Evolutionary conservation across 2,888 invertebrate species (phyloP).

Genomic region (Drosophila neutralis): DNA sequence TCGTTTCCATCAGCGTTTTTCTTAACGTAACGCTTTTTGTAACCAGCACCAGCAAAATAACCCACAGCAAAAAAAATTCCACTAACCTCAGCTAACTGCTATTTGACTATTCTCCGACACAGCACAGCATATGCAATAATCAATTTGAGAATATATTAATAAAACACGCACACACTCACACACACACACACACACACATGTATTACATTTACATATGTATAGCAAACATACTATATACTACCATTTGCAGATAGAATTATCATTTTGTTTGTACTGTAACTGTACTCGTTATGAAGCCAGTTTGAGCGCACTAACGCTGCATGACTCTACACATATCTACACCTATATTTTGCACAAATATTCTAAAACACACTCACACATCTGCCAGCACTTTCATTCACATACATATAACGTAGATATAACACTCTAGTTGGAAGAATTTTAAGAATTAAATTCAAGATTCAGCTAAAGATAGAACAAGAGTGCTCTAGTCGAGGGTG

Average conservation of each 20-base stretch:
- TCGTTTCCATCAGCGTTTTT: constrained; percentile 38
- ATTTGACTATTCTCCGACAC: constrained; percentile 33
- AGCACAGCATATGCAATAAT: constrained; percentile 63
- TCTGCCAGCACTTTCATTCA: constrained; percentile 13
- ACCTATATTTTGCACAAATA: constrained; percentile 48
- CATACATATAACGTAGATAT: neutral
- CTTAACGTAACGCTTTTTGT: constrained; percentile 65
- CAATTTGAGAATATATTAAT: constrained; percentile 53
- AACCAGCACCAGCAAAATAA: constrained; percentile 64
- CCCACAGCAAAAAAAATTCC: constrained; percentile 34
- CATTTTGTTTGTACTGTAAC: constrained; percentile 51
- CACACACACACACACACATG: neutral
- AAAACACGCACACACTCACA: neutral
- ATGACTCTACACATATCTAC: constrained; percentile 60
- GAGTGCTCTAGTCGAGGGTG: neutral
- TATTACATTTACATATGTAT: constrained; percentile 19
- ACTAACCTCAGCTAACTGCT: constrained; percentile 63
- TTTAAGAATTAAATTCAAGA: neutral
- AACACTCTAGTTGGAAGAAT: neutral
- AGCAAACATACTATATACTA: constrained; percentile 22
- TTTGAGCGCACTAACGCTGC: constrained; percentile 70
- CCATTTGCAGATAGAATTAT: constrained; percentile 38
- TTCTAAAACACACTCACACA: constrained; percentile 15
- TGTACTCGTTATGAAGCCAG: constrained; percentile 42
- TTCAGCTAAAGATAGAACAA: neutral